Evolutionary conservation across 2,797 vertebrate genomes (phyloP), one percentile per base, ranked within the genome.

Genomic region (Aldrovandia affinis): DNA sequence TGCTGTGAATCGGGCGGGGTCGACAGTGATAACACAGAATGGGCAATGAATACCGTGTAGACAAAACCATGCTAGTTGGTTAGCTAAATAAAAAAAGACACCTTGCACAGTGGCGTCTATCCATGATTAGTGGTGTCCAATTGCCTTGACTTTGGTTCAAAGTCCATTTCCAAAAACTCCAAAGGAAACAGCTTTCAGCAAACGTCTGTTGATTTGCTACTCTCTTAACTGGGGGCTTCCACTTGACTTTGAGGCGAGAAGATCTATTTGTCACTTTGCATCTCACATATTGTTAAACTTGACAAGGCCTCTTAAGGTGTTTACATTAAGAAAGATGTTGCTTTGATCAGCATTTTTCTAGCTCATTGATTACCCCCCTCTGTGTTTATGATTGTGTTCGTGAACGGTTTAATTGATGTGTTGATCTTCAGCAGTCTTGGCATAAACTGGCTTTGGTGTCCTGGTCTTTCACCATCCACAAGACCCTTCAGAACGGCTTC

Each of bases 101-200:
- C 39, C 10, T 42, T 73, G 39, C 18, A 22, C 36, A 15, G 14
- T 65, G 50, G 50, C 12, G 50, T 52, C 50, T 65, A 18, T 30
- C 14, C 22, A 18, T 22, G 22, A 50, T 50, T 50, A 22, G 18
- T 22, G 57, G 57, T 59, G 57, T 18, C 39, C 42, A 36, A 65
- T 65, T 14, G 28, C n/a, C 28, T 30, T 65, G 61, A 65, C 61
- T 65, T 65, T 57, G 55, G 61, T 65, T 65, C 61, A 65, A 65
- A 65, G 61, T 28, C 61, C 28, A 30, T 65, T 65, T 65, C 9
- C 61, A 65, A 65, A 65, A 65, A 28, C n/a, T 28, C 61, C n/a
- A 28, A 65, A 65, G n/a, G 61, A 25, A 28, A 65, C 61, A 8
- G 28, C 28, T 65, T 28, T 30, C 28, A 65, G 61, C 18, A 20